Evolutionary conservation across 2,113 vertebrate genomes (phyloP), one percentile per base, ranked within the genome.

Genomic region (Callopanchax toddi): DNA sequence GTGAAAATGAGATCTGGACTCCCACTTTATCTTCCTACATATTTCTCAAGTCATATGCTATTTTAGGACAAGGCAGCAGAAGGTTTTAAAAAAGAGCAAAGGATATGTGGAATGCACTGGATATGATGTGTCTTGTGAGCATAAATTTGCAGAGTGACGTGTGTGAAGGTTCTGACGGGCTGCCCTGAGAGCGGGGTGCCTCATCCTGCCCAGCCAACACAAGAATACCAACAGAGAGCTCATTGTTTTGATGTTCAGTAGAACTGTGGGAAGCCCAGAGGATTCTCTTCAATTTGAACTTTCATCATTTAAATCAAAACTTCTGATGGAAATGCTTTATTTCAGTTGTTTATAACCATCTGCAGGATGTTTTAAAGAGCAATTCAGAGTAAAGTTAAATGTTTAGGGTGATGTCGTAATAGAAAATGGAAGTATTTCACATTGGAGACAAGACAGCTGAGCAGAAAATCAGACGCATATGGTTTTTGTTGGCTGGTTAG

Each of bases 201-300:
- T 59, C 63, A 68, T 82, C 71, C 75, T 82, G 78, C 74, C 64
- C 70, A 60, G 82, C 89, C 89, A 87, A 88, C 78, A 85, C 78
- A 81, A 86, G 87, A 91, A 93, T 89, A 89, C 88, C 78, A 91
- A 92, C 90, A 92, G 84, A 89, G 81, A 69, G 63, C 25, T 60
- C 82, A 91, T 92, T 93, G 91, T 93, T 89, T 83, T 79, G 71
- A 82, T 81, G 72, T 56, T 77, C 70, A 83, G 74, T 72, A 83
- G 62, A 82, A 83, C 72, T 89, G 85, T 87, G 75, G 83, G 84
- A 81, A 81, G 68, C 61, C 72, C 64, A 75, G 64, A 79, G 72
- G 45, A 60, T 62, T 64, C 68, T 63, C 66, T 46, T 50, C 64
- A 56, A 50, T 63, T 74, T 66, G 32, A 39, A 18, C 50, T 34